These are phyloP conservation scores for Vombatus ursinus DNA, from an alignment of 2,113 vertebrate genomes.

Conservation along the genomic window DNA sequence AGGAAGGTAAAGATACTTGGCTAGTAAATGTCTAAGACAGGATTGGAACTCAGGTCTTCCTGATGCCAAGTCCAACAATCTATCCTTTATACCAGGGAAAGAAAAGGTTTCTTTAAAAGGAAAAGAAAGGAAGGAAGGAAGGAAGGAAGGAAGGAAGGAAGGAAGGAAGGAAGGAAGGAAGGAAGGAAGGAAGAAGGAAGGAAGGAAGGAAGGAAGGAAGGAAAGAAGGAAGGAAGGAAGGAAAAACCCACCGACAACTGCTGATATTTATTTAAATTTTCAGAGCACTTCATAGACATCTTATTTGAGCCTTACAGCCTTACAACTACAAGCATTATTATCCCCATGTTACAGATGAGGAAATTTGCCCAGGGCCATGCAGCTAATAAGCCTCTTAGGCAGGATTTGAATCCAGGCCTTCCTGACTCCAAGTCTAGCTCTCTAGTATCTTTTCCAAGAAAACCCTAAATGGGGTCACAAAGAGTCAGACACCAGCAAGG, in stretches of 20 bases:
- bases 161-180: background rate
- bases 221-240: too few relatives aligned
- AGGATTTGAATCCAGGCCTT: background rate
- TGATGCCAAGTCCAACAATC: background rate
- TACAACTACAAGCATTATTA: background rate
- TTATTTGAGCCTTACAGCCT: background rate
- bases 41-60: background rate
- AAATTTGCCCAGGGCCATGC: background rate
- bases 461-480: too few relatives aligned
- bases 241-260: background rate
- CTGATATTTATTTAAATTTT: background rate
- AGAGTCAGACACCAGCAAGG: background rate
- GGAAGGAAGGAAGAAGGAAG: background rate
- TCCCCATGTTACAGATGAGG: background rate
- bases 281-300: background rate
- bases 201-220: too few relatives aligned
- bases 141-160: background rate
- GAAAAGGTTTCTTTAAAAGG: background rate
- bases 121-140: background rate
- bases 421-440: background rate
- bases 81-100: background rate
- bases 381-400: background rate
- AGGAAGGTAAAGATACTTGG: background rate
- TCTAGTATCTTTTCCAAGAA: too few relatives aligned
- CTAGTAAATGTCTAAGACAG: background rate